A percentile compares a stretch with the other conserved stretches of the same genome.
Conservation (phyloP, 2,113 vertebrate species). For the Lophotis ruficrista region DNA sequence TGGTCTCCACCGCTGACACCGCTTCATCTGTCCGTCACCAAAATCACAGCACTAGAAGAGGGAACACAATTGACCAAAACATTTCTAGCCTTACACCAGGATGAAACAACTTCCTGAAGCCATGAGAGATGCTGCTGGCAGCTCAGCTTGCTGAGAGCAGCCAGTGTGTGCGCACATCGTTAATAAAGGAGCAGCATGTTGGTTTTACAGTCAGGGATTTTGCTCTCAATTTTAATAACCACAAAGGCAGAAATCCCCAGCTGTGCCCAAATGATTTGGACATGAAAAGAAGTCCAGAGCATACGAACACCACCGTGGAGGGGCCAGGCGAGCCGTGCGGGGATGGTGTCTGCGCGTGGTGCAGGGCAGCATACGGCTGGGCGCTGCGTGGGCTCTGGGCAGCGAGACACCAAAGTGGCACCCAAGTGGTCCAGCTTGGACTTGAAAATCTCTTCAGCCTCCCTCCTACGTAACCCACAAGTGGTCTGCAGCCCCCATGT, state of each 20-base stretch:
- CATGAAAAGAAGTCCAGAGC: background rate
- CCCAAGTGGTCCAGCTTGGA: background rate
- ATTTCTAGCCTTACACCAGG: background rate
- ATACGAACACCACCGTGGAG: background rate
- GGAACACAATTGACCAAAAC: background rate
- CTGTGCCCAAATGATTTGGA: background rate
- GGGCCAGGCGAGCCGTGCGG: fast-evolving
- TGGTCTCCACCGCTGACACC: background rate
- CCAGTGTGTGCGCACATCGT: background rate
- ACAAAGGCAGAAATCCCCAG: background rate
- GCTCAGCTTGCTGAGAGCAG: background rate
- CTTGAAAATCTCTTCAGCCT: background rate
- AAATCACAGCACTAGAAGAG: background rate
- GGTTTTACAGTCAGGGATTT: background rate
- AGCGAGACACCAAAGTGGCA: background rate
- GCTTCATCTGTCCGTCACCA: background rate
- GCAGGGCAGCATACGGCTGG: fast-evolving
- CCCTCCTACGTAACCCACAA: background rate
- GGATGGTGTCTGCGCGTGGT: background rate
- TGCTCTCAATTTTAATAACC: background rate
- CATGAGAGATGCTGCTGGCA: background rate
- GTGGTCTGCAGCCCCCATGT: background rate
- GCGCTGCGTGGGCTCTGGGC: background rate
- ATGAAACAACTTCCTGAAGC: background rate
- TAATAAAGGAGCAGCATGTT: background rate